Percentiles rank a stretch among this genome's conserved stretches.
Evolutionary conservation across 1,140 invertebrate species (phyloP).

Genomic region (Bombus pyrosoma): DNA sequence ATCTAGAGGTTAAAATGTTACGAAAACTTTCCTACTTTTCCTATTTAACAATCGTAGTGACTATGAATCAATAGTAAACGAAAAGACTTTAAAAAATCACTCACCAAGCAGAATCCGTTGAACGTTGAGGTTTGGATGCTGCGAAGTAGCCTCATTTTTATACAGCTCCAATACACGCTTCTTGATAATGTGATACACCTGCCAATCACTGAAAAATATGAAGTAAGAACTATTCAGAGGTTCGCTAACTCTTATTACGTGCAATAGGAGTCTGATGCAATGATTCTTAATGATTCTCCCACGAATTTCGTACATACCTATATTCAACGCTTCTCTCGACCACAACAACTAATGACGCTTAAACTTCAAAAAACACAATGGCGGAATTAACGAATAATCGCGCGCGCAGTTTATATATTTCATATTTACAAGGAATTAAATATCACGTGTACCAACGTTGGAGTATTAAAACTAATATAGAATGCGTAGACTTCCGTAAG

Average conservation of each 20-base stretch:
- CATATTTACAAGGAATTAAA: neutral
- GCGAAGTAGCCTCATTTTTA: too few relatives aligned
- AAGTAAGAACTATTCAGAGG: neutral
- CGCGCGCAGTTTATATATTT: neutral
- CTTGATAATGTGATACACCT: too few relatives aligned
- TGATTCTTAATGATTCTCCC: neutral
- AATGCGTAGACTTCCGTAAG: too few relatives aligned
- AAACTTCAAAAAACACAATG: slow-evolving; percentile 2
- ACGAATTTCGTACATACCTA: neutral
- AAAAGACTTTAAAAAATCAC: neutral
- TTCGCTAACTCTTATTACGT: neutral
- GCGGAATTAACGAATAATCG: neutral
- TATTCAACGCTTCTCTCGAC: neutral
- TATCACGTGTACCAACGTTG: neutral
- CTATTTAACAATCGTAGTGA: neutral
- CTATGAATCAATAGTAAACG: neutral
- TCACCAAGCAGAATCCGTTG: neutral
- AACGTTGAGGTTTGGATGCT: neutral
- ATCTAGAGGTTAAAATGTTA: neutral
- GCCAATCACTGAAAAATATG: too few relatives aligned
- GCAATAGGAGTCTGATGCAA: neutral
- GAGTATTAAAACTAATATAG: too few relatives aligned
- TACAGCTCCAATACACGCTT: too few relatives aligned
- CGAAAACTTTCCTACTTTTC: neutral
- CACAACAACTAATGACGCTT: neutral